Evolutionary conservation across 2,888 invertebrate species (phyloP).

Genomic region (Polyommatus icarus): DNA sequence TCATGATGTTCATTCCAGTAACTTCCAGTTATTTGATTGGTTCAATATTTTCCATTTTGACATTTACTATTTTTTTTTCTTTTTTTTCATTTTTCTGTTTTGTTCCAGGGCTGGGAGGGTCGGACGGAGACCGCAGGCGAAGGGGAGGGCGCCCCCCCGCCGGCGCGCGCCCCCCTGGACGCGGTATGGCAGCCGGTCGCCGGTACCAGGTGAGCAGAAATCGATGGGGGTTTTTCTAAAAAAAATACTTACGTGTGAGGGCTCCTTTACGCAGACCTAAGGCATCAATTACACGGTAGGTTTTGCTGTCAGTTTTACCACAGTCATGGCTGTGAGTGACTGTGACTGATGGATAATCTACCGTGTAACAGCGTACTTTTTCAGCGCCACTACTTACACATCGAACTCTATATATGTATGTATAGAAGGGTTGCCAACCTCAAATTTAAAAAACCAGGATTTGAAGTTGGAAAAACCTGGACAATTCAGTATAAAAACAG

Average conservation of each 20-base stretch:
- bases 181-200: constrained; percentile 90
- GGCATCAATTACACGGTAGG: no score
- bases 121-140: constrained; percentile 60
- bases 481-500: no score
- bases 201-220: constrained; percentile 82
- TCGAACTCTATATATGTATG: no score
- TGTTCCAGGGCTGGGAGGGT: constrained; percentile 64
- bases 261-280: background rate
- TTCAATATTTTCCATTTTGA: no score
- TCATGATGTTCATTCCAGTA: background rate
- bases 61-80: background rate
- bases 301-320: no score
- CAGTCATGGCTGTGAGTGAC: no score
- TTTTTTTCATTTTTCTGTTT: background rate
- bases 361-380: no score
- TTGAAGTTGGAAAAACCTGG: no score
- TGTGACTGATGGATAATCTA: no score
- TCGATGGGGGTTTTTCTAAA: background rate
- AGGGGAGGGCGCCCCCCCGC: constrained; percentile 75
- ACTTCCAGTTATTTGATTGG: background rate
- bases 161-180: constrained; percentile 84
- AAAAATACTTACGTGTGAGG: background rate
- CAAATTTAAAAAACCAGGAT: no score
- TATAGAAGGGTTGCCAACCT: no score
- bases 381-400: no score